Base-by-base conservation (phyloP, 2,797 vertebrate species). In the Acropternis orthonyx region DNA sequence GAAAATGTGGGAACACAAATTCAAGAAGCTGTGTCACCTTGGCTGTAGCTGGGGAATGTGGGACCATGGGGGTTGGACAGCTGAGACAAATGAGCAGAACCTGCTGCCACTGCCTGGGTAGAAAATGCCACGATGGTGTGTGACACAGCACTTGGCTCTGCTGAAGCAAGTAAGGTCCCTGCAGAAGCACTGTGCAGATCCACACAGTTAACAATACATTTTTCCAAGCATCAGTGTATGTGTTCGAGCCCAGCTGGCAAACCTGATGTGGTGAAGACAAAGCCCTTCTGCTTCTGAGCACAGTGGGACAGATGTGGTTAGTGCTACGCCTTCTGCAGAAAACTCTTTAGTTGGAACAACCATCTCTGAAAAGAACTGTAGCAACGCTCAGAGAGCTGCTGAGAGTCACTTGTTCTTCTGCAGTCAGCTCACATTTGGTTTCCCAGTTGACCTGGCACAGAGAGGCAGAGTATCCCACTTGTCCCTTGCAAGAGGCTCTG, bases 121-220 rank as follows among this genome's bases (percentile, higher is more conserved):
- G 80, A 37, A 76, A 37, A 76, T 26, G 83, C 46, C 77, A 43
- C 0, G 10, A 28, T 41, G 59, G 66, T 1, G 1, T 5, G 46
- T 43, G 66, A 30, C 68, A 68, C 13, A 26, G 76, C 41, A 19
- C 39, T 41, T 20, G 82, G 90, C 76, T 68, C n/a, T 8, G n/a
- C 58, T 86, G 82, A 30, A 55, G 51, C 76, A 65, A 81, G 78
- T 16, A 17, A 71, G 66, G 56, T 12, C 76, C 83, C 74, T 75
- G 83, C 52, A 92, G 73, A 44, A 69, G 59, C 7, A 27, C 58
- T 18, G 73, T 1, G 9, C 32, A 32, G 34, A 56, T 0, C 8
- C 1, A 15, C 0, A 2, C 51, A 59, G 55, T 22, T 6, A 30
- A 52, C 0, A 3, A n/a, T 37, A 43, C 14, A 8, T 46, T 66